A percentile compares a stretch with the other conserved stretches of the same genome.
Conservation (phyloP, 2,888 invertebrate genomes). For the Dorcus parallelipipedus region DNA sequence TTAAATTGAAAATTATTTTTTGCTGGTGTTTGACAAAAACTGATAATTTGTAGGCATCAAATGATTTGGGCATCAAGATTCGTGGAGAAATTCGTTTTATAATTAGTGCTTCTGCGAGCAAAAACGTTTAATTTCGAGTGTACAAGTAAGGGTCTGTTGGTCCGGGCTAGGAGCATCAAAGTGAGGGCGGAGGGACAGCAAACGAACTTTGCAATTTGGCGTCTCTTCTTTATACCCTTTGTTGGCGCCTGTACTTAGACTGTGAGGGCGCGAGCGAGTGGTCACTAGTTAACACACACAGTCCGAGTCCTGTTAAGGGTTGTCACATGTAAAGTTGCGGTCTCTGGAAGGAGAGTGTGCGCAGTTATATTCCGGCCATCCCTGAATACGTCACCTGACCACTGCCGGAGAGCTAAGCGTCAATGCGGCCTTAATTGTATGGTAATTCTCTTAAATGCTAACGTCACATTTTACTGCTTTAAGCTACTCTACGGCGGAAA, state of each 20-base stretch:
- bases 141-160: slow-evolving; percentile 21
- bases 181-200: slow-evolving; percentile 16
- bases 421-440: slow-evolving; percentile 35
- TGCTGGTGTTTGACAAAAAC: neutral
- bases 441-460: slow-evolving; percentile 36
- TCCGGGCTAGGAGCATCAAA: slow-evolving; percentile 20
- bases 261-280: slow-evolving; percentile 25
- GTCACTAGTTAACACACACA: slow-evolving; percentile 23
- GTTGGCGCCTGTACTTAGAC: slow-evolving; percentile 30
- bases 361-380: slow-evolving; percentile 24
- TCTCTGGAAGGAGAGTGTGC: slow-evolving; percentile 25
- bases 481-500: slow-evolving; percentile 1
- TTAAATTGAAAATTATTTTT: no score
- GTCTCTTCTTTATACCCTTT: slow-evolving; percentile 36
- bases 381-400: slow-evolving; percentile 32
- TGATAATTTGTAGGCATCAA: neutral
- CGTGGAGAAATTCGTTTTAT: neutral
- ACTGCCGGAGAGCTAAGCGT: slow-evolving; percentile 29
- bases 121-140: slow-evolving; percentile 18
- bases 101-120: neutral
- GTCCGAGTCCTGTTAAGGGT: slow-evolving; percentile 29
- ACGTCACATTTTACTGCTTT: slow-evolving; percentile 32
- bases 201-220: slow-evolving; percentile 38
- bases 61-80: neutral
- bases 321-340: slow-evolving; percentile 39